Evolutionary conservation across 1,140 invertebrate genomes (phyloP).

Genomic region (Drosophila melanica): DNA sequence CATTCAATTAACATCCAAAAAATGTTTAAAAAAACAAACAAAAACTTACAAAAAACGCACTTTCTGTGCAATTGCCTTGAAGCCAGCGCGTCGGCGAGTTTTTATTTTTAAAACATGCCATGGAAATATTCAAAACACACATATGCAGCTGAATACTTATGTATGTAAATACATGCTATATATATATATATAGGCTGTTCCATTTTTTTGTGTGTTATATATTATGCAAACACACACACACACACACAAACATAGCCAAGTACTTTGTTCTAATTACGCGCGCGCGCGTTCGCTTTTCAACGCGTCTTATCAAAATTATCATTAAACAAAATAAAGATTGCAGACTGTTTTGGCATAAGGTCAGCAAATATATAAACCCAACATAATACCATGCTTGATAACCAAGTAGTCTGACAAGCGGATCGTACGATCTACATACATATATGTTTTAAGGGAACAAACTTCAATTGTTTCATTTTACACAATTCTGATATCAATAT

Average conservation of each 20-base stretch:
- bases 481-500: conserved; percentile 14
- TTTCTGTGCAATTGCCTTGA: conserved; percentile 25
- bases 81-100: conserved; percentile 9
- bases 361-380: conserved; percentile 54
- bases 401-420: background rate
- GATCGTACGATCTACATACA: conserved; percentile 16
- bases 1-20: conserved; percentile 60
- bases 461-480: conserved; percentile 21
- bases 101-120: conserved; percentile 71
- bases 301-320: conserved; percentile 68
- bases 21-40: background rate
- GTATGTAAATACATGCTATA: background rate
- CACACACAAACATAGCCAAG: background rate
- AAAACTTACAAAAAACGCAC: conserved; percentile 11
- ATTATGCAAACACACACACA: background rate
- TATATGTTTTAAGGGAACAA: background rate
- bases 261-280: conserved; percentile 59
- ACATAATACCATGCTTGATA: conserved; percentile 39
- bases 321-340: conserved; percentile 55
- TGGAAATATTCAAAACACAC: conserved; percentile 46
- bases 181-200: conserved; percentile 19
- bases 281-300: conserved; percentile 14
- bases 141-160: conserved; percentile 51
- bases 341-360: conserved; percentile 53
- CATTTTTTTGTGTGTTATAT: background rate